These are phyloP conservation scores for Pseudoatta argentina DNA, from an alignment of 1,140 invertebrate genomes.

Conservation along the genomic window DNA sequence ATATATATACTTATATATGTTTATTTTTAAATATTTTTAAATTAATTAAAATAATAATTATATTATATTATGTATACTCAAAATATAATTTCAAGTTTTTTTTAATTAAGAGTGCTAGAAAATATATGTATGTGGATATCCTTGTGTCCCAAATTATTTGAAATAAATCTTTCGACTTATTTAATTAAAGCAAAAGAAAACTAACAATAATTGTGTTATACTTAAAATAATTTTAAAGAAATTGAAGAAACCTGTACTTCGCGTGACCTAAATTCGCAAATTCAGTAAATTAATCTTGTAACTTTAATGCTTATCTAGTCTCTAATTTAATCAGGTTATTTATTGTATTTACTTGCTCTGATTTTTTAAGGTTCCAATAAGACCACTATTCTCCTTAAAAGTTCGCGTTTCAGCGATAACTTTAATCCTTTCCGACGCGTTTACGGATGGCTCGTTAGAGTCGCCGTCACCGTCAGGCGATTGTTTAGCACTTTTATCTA, in stretches of 20 bases:
- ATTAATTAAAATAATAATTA: neutral
- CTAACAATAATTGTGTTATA: neutral
- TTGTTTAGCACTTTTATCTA: slow-evolving; percentile 55
- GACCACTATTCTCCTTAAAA: neutral
- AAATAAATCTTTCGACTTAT: neutral
- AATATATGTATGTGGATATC: no score
- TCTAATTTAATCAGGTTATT: neutral
- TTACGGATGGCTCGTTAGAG: slow-evolving; percentile 42
- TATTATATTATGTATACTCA: neutral
- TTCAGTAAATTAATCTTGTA: neutral
- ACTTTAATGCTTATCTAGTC: neutral
- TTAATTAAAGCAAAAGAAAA: neutral
- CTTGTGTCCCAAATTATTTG: no score
- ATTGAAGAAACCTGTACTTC: neutral
- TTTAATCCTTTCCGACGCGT: slow-evolving; percentile 53
- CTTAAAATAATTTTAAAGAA: neutral
- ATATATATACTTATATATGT: neutral
- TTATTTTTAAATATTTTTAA: neutral
- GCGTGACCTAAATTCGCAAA: neutral
- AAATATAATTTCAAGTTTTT: neutral
- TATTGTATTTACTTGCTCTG: no score
- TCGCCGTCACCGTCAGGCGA: neutral
- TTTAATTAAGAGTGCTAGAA: neutral
- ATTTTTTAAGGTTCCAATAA: neutral
- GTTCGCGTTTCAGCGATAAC: slow-evolving; percentile 34